Conservation (phyloP, 2,113 vertebrate genomes). For the Actinemys pallida region DNA sequence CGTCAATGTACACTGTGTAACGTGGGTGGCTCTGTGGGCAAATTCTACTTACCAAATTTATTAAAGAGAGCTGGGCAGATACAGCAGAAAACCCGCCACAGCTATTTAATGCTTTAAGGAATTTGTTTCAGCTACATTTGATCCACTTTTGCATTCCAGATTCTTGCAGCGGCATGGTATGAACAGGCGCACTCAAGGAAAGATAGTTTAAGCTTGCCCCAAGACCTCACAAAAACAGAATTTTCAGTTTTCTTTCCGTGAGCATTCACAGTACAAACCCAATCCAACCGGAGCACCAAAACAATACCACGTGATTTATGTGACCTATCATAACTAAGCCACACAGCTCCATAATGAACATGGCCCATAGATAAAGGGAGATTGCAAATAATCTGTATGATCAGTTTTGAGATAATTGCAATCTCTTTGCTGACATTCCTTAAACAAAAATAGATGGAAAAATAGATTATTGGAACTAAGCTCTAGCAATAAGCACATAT, state of each 20-base stretch:
- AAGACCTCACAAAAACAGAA: background rate
- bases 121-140: background rate
- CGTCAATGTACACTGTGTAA: rapidly evolving
- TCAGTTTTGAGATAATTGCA: background rate
- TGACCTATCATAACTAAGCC: background rate
- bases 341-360: background rate
- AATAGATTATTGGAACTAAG: constrained; percentile 26
- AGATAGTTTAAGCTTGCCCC: background rate
- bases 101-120: rapidly evolving
- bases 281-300: background rate
- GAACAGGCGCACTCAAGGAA: background rate
- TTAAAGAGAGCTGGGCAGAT: background rate
- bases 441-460: background rate
- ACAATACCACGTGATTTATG: background rate
- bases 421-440: background rate
- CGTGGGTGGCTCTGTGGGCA: background rate
- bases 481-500: background rate
- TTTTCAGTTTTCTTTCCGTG: rapidly evolving
- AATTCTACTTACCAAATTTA: background rate
- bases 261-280: background rate
- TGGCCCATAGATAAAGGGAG: background rate
- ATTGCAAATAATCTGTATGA: constrained; percentile 28
- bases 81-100: background rate
- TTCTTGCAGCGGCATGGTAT: background rate
- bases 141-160: rapidly evolving